phyloP scores from a whole-genome alignment of 2,113 vertebrate species.

The Hiodon alosoides region DNA sequence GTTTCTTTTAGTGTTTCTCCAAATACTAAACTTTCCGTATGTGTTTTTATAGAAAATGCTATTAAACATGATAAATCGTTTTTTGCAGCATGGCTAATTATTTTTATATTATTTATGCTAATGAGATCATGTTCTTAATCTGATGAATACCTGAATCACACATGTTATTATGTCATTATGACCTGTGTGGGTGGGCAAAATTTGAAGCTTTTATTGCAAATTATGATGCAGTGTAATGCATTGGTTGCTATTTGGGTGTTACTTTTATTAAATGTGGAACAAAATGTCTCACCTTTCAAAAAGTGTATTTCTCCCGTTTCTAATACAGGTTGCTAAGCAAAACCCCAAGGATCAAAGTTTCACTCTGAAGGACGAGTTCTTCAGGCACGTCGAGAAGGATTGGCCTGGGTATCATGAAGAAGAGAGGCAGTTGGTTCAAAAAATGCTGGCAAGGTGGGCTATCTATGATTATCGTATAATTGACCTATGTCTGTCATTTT shows the following conservation, averaged over 20 bases:
- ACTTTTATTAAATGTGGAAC: not conserved
- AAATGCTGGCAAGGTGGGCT: slow-evolving; percentile 59
- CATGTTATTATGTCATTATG: no score
- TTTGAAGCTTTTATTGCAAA: no score
- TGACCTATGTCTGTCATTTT: no score
- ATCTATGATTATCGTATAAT: not conserved
- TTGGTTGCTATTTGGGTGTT: not conserved
- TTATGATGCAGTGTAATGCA: not conserved
- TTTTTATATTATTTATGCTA: no score
- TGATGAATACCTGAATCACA: no score
- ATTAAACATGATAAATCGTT: no score
- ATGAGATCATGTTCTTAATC: no score
- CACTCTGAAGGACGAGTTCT: slow-evolving; percentile 60
- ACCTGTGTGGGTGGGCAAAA: no score
- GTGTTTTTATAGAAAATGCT: no score
- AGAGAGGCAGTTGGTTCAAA: slow-evolving; percentile 63
- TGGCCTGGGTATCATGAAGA: slow-evolving; percentile 65
- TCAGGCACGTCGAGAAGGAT: slow-evolving; percentile 52
- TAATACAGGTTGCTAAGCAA: slow-evolving; percentile 61
- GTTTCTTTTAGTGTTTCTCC: no score
- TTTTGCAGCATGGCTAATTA: no score
- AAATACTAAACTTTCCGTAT: no score
- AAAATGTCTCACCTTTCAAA: not conserved
- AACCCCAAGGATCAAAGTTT: slow-evolving; percentile 66
- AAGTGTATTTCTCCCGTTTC: not conserved